Evolutionary conservation across 2,888 invertebrate genomes (phyloP), one percentile per base, ranked within the genome.

Genomic region (Mystacides longicornis): DNA sequence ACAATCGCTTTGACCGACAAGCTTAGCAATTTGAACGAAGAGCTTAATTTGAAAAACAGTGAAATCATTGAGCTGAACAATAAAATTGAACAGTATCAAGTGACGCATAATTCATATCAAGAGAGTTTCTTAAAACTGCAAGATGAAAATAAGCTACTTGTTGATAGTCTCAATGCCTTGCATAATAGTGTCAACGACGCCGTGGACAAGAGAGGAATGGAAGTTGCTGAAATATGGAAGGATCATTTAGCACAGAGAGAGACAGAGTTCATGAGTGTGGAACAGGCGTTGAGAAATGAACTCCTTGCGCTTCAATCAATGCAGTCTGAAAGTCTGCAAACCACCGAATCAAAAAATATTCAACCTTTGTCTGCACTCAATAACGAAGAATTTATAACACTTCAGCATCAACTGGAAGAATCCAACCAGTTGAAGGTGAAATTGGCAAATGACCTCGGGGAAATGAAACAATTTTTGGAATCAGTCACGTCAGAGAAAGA

Each of bases 221-320:
- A 85, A 71, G 80, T 86, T 56, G 85, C 85, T 9, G 81, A 82
- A 69, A 74, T 84, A 64, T 85, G 85, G 86, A 84, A 85, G 64
- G 75, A 81, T 61, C 85, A 86, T 68, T 67, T 86, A 55, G 74
- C 79, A n/a, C 75, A 78, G 62, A 77, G 82, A 43, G 85, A 86
- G 71, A 71, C 69, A 9, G 85, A 83, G 63, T 84, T 83, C 64
- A 72, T 75, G 57, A 71, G 74, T 60, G 65, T 68, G 3, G 81
- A 82, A 68, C 67, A 70, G 52, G 74, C 74, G 50, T 68, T 83
- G 9, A 69, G 75, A 63, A 68, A 68, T 45, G 79, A 83, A 68
- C 68, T 84, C 23, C 70, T n/a, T 14, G 37, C 16, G 16, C 37
- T 37, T 37, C 37, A 37, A 14, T 7, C 37, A 7, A 7, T 37